Evolutionary conservation across 2,797 vertebrate genomes (phyloP).

Genomic region (Buphagus erythrorhynchus): DNA sequence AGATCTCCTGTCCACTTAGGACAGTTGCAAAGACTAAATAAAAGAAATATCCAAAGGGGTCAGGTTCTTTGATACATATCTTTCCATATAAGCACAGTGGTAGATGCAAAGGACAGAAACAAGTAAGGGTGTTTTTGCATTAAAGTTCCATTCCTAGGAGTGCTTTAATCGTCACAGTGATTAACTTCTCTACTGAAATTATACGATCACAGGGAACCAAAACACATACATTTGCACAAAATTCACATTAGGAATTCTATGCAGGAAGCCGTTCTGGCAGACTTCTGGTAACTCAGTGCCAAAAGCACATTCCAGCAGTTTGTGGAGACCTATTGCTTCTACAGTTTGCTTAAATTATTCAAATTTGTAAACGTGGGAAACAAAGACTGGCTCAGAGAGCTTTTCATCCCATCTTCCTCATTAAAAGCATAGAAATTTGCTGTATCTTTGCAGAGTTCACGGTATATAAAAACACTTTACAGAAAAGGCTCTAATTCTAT

Average conservation of each 20-base stretch:
- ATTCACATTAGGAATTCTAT: neutral
- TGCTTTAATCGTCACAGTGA: neutral
- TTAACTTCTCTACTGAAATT: neutral
- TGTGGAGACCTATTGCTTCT: neutral
- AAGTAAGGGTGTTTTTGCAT: neutral
- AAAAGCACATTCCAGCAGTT: neutral
- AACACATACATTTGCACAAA: neutral
- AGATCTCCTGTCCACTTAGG: neutral
- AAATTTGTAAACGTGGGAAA: neutral
- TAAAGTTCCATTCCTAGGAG: neutral
- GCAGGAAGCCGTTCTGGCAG: neutral
- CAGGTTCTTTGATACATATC: neutral
- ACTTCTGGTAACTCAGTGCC: neutral
- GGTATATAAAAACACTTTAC: neutral
- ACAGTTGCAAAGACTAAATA: fast-evolving
- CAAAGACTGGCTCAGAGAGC: neutral
- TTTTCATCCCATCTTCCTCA: neutral
- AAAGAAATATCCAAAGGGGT: neutral
- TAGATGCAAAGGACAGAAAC: neutral
- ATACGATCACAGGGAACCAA: neutral
- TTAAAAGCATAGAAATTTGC: neutral
- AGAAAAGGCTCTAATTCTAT: neutral
- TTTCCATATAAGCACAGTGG: neutral
- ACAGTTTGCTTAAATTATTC: neutral
- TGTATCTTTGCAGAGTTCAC: neutral